Evolutionary conservation across 2,797 vertebrate species (phyloP).

Genomic region (Mastacembelus armatus): DNA sequence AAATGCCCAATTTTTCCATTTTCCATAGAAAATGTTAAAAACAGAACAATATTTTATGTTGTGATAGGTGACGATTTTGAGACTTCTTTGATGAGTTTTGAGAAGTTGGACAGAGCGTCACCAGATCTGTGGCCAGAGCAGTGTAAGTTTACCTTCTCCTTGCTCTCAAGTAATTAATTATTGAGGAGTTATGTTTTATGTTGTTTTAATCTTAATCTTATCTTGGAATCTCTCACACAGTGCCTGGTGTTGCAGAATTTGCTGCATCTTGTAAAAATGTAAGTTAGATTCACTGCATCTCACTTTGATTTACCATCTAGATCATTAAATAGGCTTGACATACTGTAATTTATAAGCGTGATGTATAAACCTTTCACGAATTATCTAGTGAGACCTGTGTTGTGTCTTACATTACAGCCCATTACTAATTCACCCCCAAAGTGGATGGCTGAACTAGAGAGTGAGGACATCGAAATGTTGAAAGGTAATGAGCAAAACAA

Average conservation of each 20-base stretch:
- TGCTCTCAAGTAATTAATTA: not conserved
- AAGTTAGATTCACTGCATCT: constrained; percentile 73
- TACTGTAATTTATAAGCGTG: not conserved
- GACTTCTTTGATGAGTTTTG: constrained; percentile 94
- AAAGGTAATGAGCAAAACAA: constrained; percentile 86
- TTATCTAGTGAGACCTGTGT: constrained; percentile 20
- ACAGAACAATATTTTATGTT: not conserved
- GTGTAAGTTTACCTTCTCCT: constrained; percentile 81
- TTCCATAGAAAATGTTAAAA: not conserved
- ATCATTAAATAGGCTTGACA: constrained; percentile 25
- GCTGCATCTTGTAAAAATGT: constrained; percentile 98
- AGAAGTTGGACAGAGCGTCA: constrained; percentile 96
- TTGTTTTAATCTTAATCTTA: constrained; percentile 23
- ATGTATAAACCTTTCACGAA: constrained; percentile 1
- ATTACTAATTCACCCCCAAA: constrained; percentile 96
- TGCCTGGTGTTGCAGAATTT: constrained; percentile 97
- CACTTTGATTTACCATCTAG: constrained; percentile 35
- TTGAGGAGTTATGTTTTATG: not conserved
- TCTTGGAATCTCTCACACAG: constrained; percentile 76
- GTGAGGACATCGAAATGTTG: constrained; percentile 98
- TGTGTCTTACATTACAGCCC: constrained; percentile 82
- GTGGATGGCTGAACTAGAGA: constrained; percentile 99
- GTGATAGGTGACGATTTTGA: constrained; percentile 91
- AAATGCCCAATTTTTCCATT: not conserved
- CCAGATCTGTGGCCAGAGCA: constrained; percentile 98